Base-by-base conservation (phyloP, 2,888 invertebrate genomes). In the Plagodis pulveraria region DNA sequence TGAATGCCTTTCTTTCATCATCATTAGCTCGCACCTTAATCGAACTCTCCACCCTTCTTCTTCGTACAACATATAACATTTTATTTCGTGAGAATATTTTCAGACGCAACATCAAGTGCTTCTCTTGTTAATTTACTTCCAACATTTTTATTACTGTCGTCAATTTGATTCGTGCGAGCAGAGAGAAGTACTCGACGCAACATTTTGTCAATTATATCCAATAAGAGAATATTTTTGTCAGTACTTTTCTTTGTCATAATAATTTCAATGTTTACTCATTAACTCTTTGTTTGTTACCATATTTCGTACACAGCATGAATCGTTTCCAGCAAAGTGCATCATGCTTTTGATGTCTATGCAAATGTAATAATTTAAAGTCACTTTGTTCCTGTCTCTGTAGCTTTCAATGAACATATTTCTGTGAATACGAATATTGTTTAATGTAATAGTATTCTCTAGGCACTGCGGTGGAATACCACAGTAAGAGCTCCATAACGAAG, bases 1-100 rank as follows among this genome's bases (percentile, higher is more conserved):
- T 91, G 91, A 91, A 91, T 91, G 91, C 91, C 89, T 89, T 77
- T 86, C 89, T 91, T 89, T 89, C 89, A 89, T 90, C 86, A 91
- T 90, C 90, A 89, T 86, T 91, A 91, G 91, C 81, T 72, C 86
- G 91, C 91, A 91, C 92, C 71, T 80, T 80, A 66, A 70, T 69
- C 84, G 84, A 83, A 84, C 84, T 89, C 78, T 84, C 88, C 89
- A 89, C 81, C 81, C 77, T 84, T 83, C 84, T 90, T 86, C 86
- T 88, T 89, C 82, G 83, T 87, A 67, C 72, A 78, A 74, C 62
- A 66, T 71, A 22, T 4, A 72, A 67, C 71, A 66, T 80, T 83
- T 85, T 80, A 69, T 80, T 85, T 86, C 80, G 63, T 76, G 66
- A 71, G 71, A 73, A 81, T 81, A 66, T 71, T 81, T 82, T 83